phyloP scores from a whole-genome alignment of 2,888 invertebrate genomes.

The Conomelus anceps region DNA sequence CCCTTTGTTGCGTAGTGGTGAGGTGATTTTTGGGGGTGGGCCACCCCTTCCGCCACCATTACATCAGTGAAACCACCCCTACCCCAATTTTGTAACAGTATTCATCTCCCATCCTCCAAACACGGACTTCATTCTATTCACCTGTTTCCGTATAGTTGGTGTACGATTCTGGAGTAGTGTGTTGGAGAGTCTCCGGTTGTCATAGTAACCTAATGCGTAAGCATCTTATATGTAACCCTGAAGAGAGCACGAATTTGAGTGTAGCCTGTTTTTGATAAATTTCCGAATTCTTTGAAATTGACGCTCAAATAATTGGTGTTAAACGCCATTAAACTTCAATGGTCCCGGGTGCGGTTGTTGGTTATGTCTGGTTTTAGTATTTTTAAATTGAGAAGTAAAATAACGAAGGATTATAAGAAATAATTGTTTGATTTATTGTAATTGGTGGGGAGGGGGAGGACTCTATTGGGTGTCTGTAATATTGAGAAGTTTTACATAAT shows the following conservation, averaged over 20 bases:
- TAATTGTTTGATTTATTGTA: too few species aligned
- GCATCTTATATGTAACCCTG: background rate
- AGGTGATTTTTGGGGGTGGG: background rate
- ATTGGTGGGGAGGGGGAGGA: too few species aligned
- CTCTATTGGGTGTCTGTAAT: too few species aligned
- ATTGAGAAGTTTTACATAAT: too few species aligned
- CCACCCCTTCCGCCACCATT: background rate
- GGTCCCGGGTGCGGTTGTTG: background rate
- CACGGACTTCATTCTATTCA: constrained; percentile 10
- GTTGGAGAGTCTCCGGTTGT: constrained; percentile 4
- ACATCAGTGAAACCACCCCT: background rate
- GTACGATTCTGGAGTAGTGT: background rate
- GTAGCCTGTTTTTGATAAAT: background rate
- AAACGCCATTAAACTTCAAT: background rate
- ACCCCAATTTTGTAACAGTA: constrained; percentile 1
- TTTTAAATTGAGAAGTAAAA: too few species aligned
- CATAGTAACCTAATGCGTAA: background rate
- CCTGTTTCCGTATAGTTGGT: background rate
- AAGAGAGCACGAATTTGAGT: background rate
- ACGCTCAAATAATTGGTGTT: background rate
- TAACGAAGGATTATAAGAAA: too few species aligned
- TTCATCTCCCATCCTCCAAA: background rate
- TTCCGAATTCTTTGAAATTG: background rate
- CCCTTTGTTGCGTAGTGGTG: background rate
- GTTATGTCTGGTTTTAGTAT: background rate